Conservation (phyloP, 2,888 invertebrate species). For the Latrodectus hesperus region DNA sequence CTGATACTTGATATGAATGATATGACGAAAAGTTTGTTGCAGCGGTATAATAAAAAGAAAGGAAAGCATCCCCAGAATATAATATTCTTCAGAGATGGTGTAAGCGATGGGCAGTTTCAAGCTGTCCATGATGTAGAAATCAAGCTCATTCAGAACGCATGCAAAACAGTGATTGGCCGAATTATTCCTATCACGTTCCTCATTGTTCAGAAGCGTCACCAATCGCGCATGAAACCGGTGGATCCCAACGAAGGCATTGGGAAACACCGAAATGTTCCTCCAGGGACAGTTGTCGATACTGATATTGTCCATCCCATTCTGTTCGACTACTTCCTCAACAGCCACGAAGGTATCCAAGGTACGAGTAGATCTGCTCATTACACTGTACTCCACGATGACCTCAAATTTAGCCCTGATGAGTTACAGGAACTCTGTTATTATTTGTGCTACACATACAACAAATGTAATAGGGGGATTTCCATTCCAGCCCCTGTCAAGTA, state of each 20-base stretch:
- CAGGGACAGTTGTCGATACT: constrained; percentile 99
- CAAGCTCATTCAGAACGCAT: constrained; percentile 12
- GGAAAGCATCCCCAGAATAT: neutral
- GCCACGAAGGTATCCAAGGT: constrained; percentile 96
- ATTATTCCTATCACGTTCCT: constrained; percentile 87
- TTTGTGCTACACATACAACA: constrained; percentile 99
- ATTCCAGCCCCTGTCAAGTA: constrained; percentile 99
- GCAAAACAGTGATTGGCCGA: neutral
- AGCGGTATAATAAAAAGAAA: neutral
- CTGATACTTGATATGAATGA: neutral
- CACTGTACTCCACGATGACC: constrained; percentile 99
- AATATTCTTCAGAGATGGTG: constrained; percentile 28
- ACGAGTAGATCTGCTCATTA: constrained; percentile 99
- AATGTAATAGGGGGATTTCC: constrained; percentile 98
- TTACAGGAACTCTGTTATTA: constrained; percentile 99
- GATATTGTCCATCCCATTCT: constrained; percentile 99
- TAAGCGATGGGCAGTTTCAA: constrained; percentile 29
- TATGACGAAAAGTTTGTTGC: neutral
- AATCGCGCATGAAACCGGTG: constrained; percentile 97
- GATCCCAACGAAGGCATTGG: constrained; percentile 99
- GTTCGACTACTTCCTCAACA: constrained; percentile 99
- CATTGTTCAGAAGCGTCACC: constrained; percentile 98
- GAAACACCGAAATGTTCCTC: constrained; percentile 99
- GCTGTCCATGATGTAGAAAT: constrained; percentile 9
- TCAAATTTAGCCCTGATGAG: constrained; percentile 98